Evolutionary conservation across 2,797 vertebrate species (phyloP).

Genomic region (Sphenodon punctatus): DNA sequence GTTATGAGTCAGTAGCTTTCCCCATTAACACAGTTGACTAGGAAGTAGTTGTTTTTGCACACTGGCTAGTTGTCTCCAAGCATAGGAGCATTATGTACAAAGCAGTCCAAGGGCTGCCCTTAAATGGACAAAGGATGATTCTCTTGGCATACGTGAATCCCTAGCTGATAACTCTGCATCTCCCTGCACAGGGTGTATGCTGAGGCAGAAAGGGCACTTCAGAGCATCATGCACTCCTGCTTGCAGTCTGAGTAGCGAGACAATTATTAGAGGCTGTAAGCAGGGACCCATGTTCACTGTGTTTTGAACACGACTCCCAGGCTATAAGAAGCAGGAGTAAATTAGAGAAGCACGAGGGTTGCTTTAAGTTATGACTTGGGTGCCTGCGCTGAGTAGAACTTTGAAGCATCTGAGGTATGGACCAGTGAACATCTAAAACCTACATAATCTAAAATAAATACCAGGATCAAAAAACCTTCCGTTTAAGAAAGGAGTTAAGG

Average conservation of each 20-base stretch:
- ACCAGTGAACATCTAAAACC: not conserved
- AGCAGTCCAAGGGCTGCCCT: not conserved
- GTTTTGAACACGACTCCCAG: no score
- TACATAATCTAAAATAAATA: no score
- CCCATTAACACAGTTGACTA: not conserved
- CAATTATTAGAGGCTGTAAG: not conserved
- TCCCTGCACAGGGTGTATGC: not conserved
- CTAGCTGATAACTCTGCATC: not conserved
- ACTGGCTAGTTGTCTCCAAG: not conserved
- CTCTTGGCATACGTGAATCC: not conserved
- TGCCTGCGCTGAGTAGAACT: conserved; percentile 3
- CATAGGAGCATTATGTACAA: not conserved
- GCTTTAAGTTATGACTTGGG: not conserved
- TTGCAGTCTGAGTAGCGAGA: not conserved
- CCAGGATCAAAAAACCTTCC: no score
- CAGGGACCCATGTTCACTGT: no score
- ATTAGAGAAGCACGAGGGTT: not conserved
- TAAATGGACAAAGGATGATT: no score
- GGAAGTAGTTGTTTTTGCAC: not conserved
- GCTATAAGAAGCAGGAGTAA: not conserved
- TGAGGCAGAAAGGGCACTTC: not conserved
- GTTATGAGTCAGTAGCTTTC: not conserved
- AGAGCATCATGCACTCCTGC: not conserved
- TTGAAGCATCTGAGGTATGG: not conserved
- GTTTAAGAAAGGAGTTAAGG: no score